phyloP scores from a whole-genome alignment of 1,140 invertebrate species.

The Listronotus oregonensis region DNA sequence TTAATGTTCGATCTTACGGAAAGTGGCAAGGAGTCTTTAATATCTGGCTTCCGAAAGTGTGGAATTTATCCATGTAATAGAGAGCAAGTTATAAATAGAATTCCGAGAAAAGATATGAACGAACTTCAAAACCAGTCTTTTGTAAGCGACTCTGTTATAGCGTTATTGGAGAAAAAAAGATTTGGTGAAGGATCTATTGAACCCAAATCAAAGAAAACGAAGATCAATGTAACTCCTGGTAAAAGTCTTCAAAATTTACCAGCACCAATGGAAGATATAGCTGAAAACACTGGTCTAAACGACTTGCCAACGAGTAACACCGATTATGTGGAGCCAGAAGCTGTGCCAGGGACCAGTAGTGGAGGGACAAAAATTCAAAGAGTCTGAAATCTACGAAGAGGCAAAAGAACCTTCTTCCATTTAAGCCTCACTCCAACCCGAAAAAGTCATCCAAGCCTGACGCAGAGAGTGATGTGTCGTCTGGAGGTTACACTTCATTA shows the following conservation, averaged over 20 bases:
- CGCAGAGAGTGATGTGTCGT: neutral
- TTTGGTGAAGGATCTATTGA: neutral
- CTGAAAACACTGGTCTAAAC: neutral
- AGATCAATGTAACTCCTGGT: neutral
- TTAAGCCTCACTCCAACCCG: neutral
- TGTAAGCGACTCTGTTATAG: neutral
- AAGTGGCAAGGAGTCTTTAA: too few relatives aligned
- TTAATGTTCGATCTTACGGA: neutral
- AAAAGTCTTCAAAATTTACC: neutral
- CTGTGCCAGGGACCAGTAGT: neutral
- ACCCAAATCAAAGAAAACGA: neutral
- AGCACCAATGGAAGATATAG: neutral
- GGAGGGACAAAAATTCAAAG: too few relatives aligned
- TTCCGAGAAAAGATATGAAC: neutral
- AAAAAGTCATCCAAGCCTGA: neutral
- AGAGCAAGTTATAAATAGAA: neutral
- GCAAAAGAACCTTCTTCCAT: neutral
- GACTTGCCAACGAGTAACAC: neutral
- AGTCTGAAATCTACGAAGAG: neutral
- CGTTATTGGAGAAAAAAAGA: neutral
- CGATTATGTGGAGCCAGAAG: neutral
- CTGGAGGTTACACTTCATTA: slow-evolving; percentile 2
- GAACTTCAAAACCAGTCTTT: neutral
- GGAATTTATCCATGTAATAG: neutral
- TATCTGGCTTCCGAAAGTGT: neutral